phyloP scores from a whole-genome alignment of 2,113 vertebrate species.

The Scolopax mira region DNA sequence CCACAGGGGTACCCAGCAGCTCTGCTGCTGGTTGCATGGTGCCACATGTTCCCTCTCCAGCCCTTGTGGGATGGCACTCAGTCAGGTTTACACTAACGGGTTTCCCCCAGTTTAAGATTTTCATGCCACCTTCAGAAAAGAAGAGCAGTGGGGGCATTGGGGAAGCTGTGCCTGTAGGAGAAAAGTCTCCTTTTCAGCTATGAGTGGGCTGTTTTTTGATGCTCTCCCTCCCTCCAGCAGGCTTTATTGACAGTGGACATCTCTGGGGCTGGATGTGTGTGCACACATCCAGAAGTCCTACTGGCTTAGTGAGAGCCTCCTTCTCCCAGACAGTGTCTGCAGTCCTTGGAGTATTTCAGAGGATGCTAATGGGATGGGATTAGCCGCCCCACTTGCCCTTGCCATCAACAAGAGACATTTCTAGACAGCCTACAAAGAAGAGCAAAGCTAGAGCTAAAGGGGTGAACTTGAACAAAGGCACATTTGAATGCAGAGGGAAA shows the following conservation, averaged over 20 bases:
- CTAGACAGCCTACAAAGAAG: slow-evolving; percentile 19
- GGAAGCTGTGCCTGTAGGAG: not conserved
- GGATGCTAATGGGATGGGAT: slow-evolving; percentile 26
- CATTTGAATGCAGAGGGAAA: not conserved
- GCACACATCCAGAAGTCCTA: not conserved
- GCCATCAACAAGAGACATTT: not conserved
- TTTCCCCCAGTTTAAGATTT: not conserved
- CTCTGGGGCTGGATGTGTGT: not conserved
- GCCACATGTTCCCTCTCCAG: not conserved
- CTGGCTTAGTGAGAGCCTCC: not conserved
- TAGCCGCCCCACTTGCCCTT: slow-evolving; percentile 21
- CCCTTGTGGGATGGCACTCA: not conserved
- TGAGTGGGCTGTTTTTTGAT: not conserved
- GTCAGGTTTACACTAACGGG: rapidly evolving
- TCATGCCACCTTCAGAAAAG: not conserved
- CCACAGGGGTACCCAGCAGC: not conserved
- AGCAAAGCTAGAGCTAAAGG: not conserved
- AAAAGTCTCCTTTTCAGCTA: not conserved
- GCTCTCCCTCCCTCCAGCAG: not conserved
- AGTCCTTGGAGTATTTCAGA: slow-evolving; percentile 12
- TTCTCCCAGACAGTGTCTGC: rapidly evolving
- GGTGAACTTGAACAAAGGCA: not conserved
- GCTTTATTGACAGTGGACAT: not conserved
- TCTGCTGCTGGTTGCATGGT: not conserved
- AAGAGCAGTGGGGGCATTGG: not conserved